Evolutionary conservation across 2,797 vertebrate species (phyloP), one percentile per base, ranked within the genome.

Genomic region (Apodemus agrarius): DNA sequence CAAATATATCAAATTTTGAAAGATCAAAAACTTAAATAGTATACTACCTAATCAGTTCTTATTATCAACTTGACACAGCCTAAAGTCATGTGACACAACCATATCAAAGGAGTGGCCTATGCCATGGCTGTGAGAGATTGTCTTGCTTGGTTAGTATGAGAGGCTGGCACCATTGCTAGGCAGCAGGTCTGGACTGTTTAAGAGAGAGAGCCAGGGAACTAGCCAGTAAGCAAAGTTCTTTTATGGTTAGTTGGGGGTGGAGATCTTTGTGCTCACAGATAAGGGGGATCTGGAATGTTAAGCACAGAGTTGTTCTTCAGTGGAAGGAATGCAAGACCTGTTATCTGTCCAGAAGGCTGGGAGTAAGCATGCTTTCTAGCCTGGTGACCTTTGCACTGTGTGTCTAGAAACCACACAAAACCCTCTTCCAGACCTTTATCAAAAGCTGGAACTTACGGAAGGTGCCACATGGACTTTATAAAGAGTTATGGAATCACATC

Each of bases 11-110:
- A 29, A 12, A 16, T 74, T 81, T 87, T 76, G 37, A 91, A 83
- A 90, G 9, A 81, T 88, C 1, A 84, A 79, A 95, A 95, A 49
- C 43, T 81, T 88, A 87, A 19, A 26, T 59, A 84, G 85, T 46
- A 87, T 3, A 13, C 12, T 19, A 12, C 63, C 40, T 37, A 80
- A 40, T 34, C 85, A 88, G n/a, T 76, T 86, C 63, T 85, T 85
- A 34, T 52, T 69, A 49, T n/a, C 43, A 72, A 1, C 9, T 67
- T n/a, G 63, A 26, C 21, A 86, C 43, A 86, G 37, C 31, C 31
- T 69, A 69, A 34, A 24, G 19, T 26, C 63, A 86, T n/a, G 3
- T 17, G 17, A 72, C 8, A 14, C 13, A 52, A 54, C 46, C 65
- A 54, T 52, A 54, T 26, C 6, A 69, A 46, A 85, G 54, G 46